Conservation (phyloP, 2,888 invertebrate species). For the Lottia scabra region DNA sequence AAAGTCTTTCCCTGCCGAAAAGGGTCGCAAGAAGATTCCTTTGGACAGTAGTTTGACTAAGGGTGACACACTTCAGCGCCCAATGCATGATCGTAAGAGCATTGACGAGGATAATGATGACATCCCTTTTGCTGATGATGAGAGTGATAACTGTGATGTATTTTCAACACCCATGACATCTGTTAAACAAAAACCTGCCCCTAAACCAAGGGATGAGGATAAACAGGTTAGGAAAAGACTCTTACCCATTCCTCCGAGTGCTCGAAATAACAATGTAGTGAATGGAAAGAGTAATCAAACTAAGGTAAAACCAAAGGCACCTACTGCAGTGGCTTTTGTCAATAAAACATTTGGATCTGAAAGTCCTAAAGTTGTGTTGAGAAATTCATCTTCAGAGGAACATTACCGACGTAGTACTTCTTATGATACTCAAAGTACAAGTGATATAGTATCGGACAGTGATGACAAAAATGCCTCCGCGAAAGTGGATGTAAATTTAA, state of each 20-base stretch:
- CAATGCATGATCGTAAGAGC: slow-evolving; percentile 29
- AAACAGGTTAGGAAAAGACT: slow-evolving; percentile 46
- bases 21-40: slow-evolving; percentile 40
- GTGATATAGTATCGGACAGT: slow-evolving; percentile 46
- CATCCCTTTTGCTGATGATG: slow-evolving; percentile 61
- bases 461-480: slow-evolving; percentile 33
- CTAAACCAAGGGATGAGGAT: slow-evolving; percentile 22
- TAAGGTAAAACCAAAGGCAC: slow-evolving; percentile 74
- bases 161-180: slow-evolving; percentile 61
- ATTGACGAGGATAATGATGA: slow-evolving; percentile 45
- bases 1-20: slow-evolving; percentile 25
- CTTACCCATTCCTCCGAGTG: slow-evolving; percentile 46
- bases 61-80: slow-evolving; percentile 32
- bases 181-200: slow-evolving; percentile 43
- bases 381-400: slow-evolving; percentile 10
- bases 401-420: slow-evolving; percentile 25
- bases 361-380: not conserved
- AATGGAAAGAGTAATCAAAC: slow-evolving; percentile 73
- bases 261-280: slow-evolving; percentile 41
- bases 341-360: slow-evolving; percentile 11
- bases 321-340: slow-evolving; percentile 10
- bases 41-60: slow-evolving; percentile 46
- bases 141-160: slow-evolving; percentile 53
- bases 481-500: slow-evolving; percentile 2
- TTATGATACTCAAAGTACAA: slow-evolving; percentile 38